Base-by-base conservation (phyloP, 2,888 invertebrate species). In the Lottia gigantea region DNA sequence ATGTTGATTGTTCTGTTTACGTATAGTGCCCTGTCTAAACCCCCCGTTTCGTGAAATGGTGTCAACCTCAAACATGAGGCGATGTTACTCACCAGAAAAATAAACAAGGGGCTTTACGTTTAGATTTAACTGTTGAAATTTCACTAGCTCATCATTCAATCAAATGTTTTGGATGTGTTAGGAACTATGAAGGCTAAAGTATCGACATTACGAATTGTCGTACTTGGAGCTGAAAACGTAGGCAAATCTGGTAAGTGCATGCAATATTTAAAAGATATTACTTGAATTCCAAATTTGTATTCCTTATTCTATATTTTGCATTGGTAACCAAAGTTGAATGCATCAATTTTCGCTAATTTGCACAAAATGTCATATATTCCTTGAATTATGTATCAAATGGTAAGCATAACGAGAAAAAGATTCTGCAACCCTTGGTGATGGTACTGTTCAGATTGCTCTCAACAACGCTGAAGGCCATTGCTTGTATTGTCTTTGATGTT, bases 241-340 rank as follows among this genome's bases (percentile, higher is more conserved):
- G 83, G 83, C 16, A 83, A 83, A 78, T 83, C 83, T 68, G 83
- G 83, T 82, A 74, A 67, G 76, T 55, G 23, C n/a, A 19, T 12
- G 19, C 19, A 19, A 55, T 14, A 55, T 11, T 8, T 14, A 19
- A 14, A 11, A 19, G 2, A 19, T 55, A 23, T 55, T 23, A 11
- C 3, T 55, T 55, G 8, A 55, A 12, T 23, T 55, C 14, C 19
- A 23, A 23, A 55, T 16, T 19, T 2, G 7, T 19, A 55, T 55
- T 23, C 11, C 11, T 55, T 3, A 55, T 55, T 55, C 55, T 19
- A 23, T 55, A 40, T 40, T 11, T 8, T 40, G 40, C 40, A 40
- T 40, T 40, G 40, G 40, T 6, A 40, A 1, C 40, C 7, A 40
- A 40, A 31, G 31, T 4, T 31, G 6, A 31, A 31, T 31, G 31